These are phyloP conservation scores for Chiloscyllium punctatum DNA, from an alignment of 2,797 vertebrate genomes.

Conservation along the genomic window DNA sequence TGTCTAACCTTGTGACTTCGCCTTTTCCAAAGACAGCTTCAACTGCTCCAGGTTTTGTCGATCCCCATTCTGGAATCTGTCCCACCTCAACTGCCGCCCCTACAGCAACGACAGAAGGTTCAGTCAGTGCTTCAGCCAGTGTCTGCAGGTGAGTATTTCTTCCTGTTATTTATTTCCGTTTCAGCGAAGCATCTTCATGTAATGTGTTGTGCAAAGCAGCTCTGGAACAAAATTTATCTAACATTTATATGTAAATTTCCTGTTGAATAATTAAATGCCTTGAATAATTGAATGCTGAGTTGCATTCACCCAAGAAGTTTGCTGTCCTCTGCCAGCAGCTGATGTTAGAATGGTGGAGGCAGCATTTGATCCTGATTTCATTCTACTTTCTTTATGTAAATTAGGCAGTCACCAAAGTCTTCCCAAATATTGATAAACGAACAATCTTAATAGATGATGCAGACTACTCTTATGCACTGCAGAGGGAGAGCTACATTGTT, in stretches of 20 bases:
- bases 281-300: neutral
- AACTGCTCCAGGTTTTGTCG: constrained; percentile 75
- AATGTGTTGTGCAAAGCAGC: neutral
- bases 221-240: neutral
- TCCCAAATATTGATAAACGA: neutral
- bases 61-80: constrained; percentile 73
- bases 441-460: neutral
- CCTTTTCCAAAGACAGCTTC: constrained; percentile 78
- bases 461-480: neutral
- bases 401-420: too few species aligned
- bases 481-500: neutral
- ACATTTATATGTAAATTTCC: neutral
- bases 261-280: neutral
- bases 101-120: constrained; percentile 65
- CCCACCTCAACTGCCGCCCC: constrained; percentile 74
- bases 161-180: neutral
- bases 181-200: neutral
- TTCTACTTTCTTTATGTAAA: neutral
- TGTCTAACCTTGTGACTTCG: constrained; percentile 70
- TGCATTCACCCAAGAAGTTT: too few species aligned
- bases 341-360: neutral
- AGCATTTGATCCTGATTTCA: neutral
- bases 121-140: constrained; percentile 82
- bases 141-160: constrained; percentile 79
- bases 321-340: neutral